phyloP scores from a whole-genome alignment of 1,140 invertebrate species.

The Drosophila bipectinata region DNA sequence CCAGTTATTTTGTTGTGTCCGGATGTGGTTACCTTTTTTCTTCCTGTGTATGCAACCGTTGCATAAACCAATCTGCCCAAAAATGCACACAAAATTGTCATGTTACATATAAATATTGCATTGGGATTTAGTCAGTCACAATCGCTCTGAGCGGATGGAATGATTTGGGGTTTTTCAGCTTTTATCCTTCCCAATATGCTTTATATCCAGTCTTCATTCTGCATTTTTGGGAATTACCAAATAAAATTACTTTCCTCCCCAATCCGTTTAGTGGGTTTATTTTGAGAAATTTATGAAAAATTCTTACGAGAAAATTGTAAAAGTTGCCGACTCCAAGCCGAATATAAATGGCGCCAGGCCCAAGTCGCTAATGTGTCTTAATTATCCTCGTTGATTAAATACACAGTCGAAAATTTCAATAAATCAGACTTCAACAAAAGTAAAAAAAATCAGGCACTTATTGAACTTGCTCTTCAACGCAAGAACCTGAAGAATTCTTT shows the following conservation, averaged over 20 bases:
- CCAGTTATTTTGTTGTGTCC: slow-evolving; percentile 25
- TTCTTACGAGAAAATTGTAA: slow-evolving; percentile 16
- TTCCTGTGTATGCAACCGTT: slow-evolving; percentile 31
- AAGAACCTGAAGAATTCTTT: slow-evolving; percentile 7
- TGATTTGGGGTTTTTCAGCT: slow-evolving; percentile 5
- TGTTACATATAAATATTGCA: slow-evolving; percentile 57
- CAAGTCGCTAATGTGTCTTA: slow-evolving; percentile 54
- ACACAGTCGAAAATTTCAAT: not conserved
- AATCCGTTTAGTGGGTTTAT: not conserved
- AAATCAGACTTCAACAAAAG: slow-evolving; percentile 17
- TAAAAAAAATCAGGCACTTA: slow-evolving; percentile 21
- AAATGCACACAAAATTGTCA: slow-evolving; percentile 55
- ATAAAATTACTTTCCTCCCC: not conserved
- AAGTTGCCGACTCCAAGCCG: slow-evolving; percentile 30
- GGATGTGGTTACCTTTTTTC: slow-evolving; percentile 54
- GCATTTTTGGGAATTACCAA: not conserved
- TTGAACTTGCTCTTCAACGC: slow-evolving; percentile 7
- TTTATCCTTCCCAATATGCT: not conserved
- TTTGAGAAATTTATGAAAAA: not conserved
- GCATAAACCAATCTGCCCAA: slow-evolving; percentile 48
- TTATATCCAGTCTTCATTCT: not conserved
- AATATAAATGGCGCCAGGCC: slow-evolving; percentile 32
- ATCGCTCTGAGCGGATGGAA: slow-evolving; percentile 22
- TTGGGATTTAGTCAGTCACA: slow-evolving; percentile 38
- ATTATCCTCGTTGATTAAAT: slow-evolving; percentile 27